Evolutionary conservation across 2,797 vertebrate species (phyloP), one percentile per base, ranked within the genome.

Genomic region (Cichlasoma orientale): DNA sequence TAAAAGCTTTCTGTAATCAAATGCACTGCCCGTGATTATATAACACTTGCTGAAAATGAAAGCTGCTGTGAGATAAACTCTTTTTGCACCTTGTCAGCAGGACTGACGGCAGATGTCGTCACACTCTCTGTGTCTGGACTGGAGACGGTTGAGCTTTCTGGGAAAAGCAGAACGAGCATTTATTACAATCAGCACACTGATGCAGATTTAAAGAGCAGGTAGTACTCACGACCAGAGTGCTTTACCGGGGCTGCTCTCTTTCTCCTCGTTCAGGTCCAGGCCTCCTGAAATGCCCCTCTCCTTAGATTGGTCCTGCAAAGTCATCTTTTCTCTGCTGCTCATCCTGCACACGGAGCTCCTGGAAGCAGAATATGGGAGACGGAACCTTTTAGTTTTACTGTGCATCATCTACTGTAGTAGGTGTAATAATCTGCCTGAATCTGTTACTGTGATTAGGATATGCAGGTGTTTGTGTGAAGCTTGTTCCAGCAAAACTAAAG

Each of bases 321-420:
- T 97, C 82, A 96, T 97, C 93, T 98, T 98, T 25, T 98, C 97
- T n/a, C 88, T 96, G 85, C 97, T 98, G 93, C 97, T 98, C 96
- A 98, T 97, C 63, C 97, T 93, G 85, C 97, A 97, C 82, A 98
- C 97, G 0, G 97, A 97, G 85, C 92, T 97, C 90, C 97, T 98
- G 79, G 21, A 84, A 44, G 18, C 11, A 84, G n/a, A 2, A 54
- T 23, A 31, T 0, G 5, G 2, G 4, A 5, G 1, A 71, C 16
- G 41, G 61, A 27, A 4, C 11, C 0, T 68, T 50, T 25, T 7
- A 19, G 14, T 16, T 44, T 44, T 44, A 16, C 13, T 47, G 44
- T 47, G 14, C 44, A 47, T 47, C 44, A 47, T 47, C 44, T 18
- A 47, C 44, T 3, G 5, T 5, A 47, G 14, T 47, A 47, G 3